phyloP scores from a whole-genome alignment of 2,113 vertebrate genomes.

The Tachuris rubrigastra region DNA sequence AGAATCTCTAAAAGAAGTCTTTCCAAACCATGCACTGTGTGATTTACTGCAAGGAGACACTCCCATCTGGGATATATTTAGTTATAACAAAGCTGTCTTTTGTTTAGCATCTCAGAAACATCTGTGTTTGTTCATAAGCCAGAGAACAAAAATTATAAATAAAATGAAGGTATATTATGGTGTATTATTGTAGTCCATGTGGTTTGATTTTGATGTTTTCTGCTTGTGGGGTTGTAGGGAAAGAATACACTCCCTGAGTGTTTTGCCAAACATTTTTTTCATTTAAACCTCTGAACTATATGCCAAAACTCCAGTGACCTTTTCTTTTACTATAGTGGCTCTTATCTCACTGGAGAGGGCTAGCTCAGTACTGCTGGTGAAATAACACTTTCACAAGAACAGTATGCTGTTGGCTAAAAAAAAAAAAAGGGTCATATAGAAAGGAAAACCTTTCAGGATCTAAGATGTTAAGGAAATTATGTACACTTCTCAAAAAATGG shows the following conservation, averaged over 20 bases:
- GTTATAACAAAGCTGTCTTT: conserved; percentile 32
- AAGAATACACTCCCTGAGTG: not conserved
- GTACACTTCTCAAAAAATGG: not conserved
- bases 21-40: not conserved
- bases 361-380: not conserved
- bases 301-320: not conserved
- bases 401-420: not conserved
- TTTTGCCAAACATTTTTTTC: not conserved
- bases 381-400: not conserved
- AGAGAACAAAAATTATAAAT: not conserved
- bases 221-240: not conserved
- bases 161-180: not conserved
- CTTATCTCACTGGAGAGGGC: not conserved
- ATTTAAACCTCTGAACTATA: not conserved
- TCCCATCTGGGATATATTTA: conserved; percentile 36
- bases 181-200: not conserved
- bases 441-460: not conserved
- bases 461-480: not conserved
- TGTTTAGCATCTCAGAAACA: conserved; percentile 17
- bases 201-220: not conserved
- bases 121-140: conserved; percentile 16
- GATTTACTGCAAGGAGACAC: not conserved
- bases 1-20: not conserved
- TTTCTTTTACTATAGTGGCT: not conserved
- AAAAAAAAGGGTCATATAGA: not conserved